Base-by-base conservation (phyloP, 2,797 vertebrate species). In the Phoeniculus purpureus region DNA sequence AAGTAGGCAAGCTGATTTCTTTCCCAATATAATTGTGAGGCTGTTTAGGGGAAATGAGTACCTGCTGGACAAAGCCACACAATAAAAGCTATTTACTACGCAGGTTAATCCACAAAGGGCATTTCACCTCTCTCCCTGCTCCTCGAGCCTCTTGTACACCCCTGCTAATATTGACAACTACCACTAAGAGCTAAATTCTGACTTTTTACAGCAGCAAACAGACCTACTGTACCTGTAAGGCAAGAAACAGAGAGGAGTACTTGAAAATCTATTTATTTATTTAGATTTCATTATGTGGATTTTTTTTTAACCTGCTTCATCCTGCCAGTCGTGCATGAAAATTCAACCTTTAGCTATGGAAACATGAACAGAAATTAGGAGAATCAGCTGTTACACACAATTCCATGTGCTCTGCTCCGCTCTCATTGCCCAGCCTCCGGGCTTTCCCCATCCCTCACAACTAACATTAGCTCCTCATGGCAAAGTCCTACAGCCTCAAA, bases 281-380 rank as follows among this genome's bases (percentile, higher is more conserved):
- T 45, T 3, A 7, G n/a, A 8, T 3, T 65, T 3, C 13, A 1
- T 3, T 15, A 21, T 1, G 0, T 31, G 5, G 20, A 8, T 6
- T 2, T 37, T 2, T 37, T 70, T 58, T 52, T 31, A 59, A 40
- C 34, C 50, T 18, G 14, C 15, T 16, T 64, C 54, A 52, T 32
- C 37, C 32, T 31, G 37, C 16, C 48, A 5, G 37, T 15, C 51
- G 23, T 0, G 13, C 4, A 1, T 13, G 48, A 31, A 81, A 73
- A 79, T 43, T n/a, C 22, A 50, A 6, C 23, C 20, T 43, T 50
- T 27, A 6, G 21, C 37, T 12, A n/a, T 16, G 43, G 64, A 29
- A 83, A 58, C 0, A 6, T 0, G 16, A 18, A 15, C 2, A 17
- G 43, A 51, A 83, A 14, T 1, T 7, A 14, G 62, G 59, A 81